Evolutionary conservation across 2,888 invertebrate species (phyloP).

Genomic region (Ellobium chinense): DNA sequence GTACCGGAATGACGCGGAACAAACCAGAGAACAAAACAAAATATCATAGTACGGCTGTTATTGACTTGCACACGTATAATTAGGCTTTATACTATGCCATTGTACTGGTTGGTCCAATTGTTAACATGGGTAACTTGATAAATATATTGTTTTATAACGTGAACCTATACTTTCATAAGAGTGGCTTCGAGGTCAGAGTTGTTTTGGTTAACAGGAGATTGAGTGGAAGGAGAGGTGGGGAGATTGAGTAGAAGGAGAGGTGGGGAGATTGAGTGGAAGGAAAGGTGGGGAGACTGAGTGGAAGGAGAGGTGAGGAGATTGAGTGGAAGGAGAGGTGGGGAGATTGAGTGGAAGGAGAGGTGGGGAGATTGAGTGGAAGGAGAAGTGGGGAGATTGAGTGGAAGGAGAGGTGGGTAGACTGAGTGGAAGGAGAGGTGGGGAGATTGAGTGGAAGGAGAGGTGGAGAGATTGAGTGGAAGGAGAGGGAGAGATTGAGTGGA

Average conservation of each 20-base stretch:
- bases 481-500: neutral
- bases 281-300: neutral
- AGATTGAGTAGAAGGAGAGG: neutral
- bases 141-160: too few species aligned
- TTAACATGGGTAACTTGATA: too few species aligned
- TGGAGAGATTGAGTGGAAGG: neutral
- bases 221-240: neutral
- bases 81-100: too few species aligned
- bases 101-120: too few species aligned
- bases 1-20: too few species aligned
- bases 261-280: neutral
- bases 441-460: neutral
- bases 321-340: neutral
- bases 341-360: neutral
- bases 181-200: too few species aligned
- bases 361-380: neutral
- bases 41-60: too few species aligned
- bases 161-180: too few species aligned
- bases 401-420: neutral
- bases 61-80: too few species aligned
- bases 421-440: neutral
- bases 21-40: too few species aligned
- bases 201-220: too few species aligned
- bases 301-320: neutral
- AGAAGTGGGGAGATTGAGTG: neutral